Percentiles rank a stretch among this genome's conserved stretches.
Evolutionary conservation across 2,797 vertebrate genomes (phyloP).

Genomic region (Lycodopsis pacificus): DNA sequence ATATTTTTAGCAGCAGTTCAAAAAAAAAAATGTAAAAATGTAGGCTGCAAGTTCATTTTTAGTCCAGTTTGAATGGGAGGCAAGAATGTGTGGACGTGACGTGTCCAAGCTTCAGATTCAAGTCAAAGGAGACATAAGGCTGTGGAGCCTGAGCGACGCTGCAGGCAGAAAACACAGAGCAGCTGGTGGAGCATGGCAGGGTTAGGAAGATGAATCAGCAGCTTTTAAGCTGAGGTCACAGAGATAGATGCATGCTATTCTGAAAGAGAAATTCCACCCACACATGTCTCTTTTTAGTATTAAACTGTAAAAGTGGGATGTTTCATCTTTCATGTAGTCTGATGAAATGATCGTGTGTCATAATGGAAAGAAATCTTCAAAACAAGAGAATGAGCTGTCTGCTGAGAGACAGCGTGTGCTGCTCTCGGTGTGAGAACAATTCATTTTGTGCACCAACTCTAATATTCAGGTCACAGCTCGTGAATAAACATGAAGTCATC

Average conservation of each 20-base stretch:
- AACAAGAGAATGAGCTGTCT: conserved; percentile 12
- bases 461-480: conserved; percentile 8
- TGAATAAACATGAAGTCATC: conserved; percentile 47
- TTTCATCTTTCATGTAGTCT: neutral
- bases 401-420: conserved; percentile 29
- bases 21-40: conserved; percentile 39
- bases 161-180: conserved; percentile 27
- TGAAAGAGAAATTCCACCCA: neutral
- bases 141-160: conserved; percentile 33
- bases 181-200: conserved; percentile 32
- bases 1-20: conserved; percentile 51
- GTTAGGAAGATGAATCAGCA: conserved; percentile 31
- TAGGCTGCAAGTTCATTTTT: conserved; percentile 42
- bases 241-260: neutral
- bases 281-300: neutral
- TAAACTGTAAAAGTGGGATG: neutral
- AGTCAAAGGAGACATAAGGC: conserved; percentile 37
- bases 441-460: conserved; percentile 15
- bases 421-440: conserved; percentile 44
- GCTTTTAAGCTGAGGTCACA: conserved; percentile 32
- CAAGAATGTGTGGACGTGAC: neutral
- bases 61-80: conserved; percentile 5
- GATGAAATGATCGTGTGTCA: neutral
- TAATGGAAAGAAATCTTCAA: conserved; percentile 9
- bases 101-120: conserved; percentile 24